A percentile compares a stretch with the other conserved stretches of the same genome.
phyloP scores from a whole-genome alignment of 92 coral and sea anemone species.

The Pocillopora meandrina region DNA sequence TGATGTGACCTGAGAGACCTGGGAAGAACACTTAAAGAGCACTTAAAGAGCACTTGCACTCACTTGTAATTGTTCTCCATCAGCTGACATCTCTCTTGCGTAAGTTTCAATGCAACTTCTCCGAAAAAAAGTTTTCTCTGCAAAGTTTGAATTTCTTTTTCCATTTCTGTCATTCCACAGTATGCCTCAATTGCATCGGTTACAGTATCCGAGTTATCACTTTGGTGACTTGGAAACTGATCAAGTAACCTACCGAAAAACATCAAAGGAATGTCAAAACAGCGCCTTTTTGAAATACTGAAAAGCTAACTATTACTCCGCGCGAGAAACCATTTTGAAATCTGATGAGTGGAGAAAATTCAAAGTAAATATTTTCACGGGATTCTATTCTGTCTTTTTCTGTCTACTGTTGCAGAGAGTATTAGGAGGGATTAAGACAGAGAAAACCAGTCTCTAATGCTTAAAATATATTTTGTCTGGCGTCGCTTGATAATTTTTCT shows the following conservation, averaged over 20 bases:
- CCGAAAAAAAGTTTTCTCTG: slow-evolving; percentile 21
- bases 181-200: not conserved
- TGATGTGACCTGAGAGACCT: not conserved
- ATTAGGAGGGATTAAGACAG: too few species aligned
- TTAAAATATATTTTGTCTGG: too few species aligned
- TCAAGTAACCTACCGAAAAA: not conserved
- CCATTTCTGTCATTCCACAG: not conserved
- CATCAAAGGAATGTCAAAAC: too few species aligned
- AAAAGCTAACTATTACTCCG: too few species aligned
- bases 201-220: not conserved
- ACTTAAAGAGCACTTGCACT: not conserved
- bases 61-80: slow-evolving; percentile 9
- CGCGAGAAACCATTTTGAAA: too few species aligned
- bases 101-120: slow-evolving; percentile 8
- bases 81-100: slow-evolving; percentile 5
- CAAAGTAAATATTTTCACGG: too few species aligned
- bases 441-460: too few species aligned
- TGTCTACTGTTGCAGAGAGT: too few species aligned
- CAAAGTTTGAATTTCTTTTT: not conserved
- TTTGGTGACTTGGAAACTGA: not conserved
- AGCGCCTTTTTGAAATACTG: too few species aligned
- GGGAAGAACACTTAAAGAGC: not conserved
- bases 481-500: too few species aligned
- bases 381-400: too few species aligned
- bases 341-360: too few species aligned